A percentile compares a stretch with the other conserved stretches of the same genome.
These are phyloP conservation scores for Stenolophus ochropezus DNA, from an alignment of 2,888 invertebrate genomes.

Conservation along the genomic window DNA sequence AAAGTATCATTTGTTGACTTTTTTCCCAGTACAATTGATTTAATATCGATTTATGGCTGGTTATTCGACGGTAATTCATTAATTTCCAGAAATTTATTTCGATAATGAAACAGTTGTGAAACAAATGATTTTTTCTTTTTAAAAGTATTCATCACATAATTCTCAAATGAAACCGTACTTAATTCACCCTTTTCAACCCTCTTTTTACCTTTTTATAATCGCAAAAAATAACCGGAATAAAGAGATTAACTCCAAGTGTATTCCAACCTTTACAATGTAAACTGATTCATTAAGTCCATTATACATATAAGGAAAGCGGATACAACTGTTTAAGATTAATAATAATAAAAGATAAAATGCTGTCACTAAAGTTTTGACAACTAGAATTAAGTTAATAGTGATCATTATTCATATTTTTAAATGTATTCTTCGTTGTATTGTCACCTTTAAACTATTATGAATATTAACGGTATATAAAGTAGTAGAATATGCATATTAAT, in stretches of 20 bases:
- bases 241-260: constrained; percentile 2
- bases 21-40: too few relatives aligned
- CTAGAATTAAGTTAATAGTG: constrained; percentile 5
- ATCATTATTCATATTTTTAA: neutral
- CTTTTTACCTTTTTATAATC: constrained; percentile 19
- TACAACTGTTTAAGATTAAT: constrained; percentile 10
- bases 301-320: neutral
- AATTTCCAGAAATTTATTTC: too few relatives aligned
- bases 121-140: too few relatives aligned
- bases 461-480: neutral
- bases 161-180: constrained; percentile 4
- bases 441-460: neutral
- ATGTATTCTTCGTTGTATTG: neutral
- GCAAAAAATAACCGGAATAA: constrained; percentile 25
- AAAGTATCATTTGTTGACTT: too few relatives aligned
- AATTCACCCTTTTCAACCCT: constrained; percentile 6
- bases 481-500: neutral
- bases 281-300: constrained; percentile 24
- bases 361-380: constrained; percentile 14
- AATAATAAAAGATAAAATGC: constrained; percentile 11
- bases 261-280: neutral
- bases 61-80: too few relatives aligned
- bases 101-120: too few relatives aligned
- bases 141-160: neutral
- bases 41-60: too few relatives aligned